Evolutionary conservation across 2,797 vertebrate genomes (phyloP), one percentile per base, ranked within the genome.

Genomic region (Borostomias antarcticus): DNA sequence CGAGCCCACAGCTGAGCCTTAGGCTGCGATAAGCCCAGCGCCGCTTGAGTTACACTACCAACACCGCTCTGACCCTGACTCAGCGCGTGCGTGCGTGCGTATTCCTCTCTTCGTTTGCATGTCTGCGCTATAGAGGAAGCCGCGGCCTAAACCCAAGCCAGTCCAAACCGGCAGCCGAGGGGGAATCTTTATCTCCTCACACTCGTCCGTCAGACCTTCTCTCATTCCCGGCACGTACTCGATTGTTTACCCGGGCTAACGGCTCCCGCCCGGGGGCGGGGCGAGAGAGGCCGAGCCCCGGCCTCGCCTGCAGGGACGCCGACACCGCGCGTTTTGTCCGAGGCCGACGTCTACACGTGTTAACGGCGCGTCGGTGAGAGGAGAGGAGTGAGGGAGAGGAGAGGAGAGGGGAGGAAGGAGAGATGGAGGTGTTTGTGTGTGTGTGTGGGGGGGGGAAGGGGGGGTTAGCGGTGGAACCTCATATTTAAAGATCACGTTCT

Each of bases 1-100:
- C 75, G 74, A 84, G 83, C 87, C 87, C 84, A 79, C 74, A 88
- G 86, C 85, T 83, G 82, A 88, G 75, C 66, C 72, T 66, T 61
- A 75, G 79, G 81, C 80, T 68, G 86, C 54, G 87, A 89, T 86
- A 86, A 88, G 80, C 79, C 70, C 81, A 66, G 71, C 50, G 71
- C 72, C 76, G 85, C 83, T 88, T 88, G 88, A 82, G 88, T 92
- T 87, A 89, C 84, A 89, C 64, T 83, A 74, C 56, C 65, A 64
- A 64, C 80, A 77, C 73, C 28, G 32, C 66, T 77, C 29, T 84
- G 73, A 84, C 80, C 77, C 74, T 19, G 11, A 21, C n/a, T 7
- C n/a, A 1, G 60, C 7, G 45, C 23, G 30, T 29, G 15, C 23
- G 58, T 28, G 35, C 1, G 21, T 37, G 67, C 70, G 70, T 66